Conservation (phyloP, 2,888 invertebrate species). For the Scelioninae gen. 1 region DNA sequence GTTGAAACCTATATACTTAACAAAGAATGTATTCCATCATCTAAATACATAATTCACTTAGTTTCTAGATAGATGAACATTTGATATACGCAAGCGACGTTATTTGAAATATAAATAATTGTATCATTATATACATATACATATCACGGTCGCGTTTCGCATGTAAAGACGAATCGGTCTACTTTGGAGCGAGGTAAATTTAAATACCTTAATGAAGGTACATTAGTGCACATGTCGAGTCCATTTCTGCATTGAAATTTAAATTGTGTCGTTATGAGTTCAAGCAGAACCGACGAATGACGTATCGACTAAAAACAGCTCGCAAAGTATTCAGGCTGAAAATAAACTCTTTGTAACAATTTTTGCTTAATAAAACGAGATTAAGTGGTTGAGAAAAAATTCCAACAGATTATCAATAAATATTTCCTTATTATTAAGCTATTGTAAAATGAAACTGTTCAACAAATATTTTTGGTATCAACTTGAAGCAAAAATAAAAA, state of each 20-base stretch:
- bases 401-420: no score
- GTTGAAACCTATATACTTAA: no score
- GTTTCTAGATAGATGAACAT: conserved; percentile 5
- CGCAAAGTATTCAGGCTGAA: not conserved
- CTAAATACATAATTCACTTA: conserved; percentile 10
- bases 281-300: not conserved
- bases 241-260: conserved; percentile 13
- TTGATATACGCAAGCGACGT: not conserved
- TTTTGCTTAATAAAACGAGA: not conserved
- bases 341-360: not conserved
- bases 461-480: no score
- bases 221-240: conserved; percentile 1
- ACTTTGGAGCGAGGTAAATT: conserved; percentile 12
- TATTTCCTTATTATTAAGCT: no score
- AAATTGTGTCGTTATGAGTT: conserved; percentile 25
- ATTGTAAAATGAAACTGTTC: no score
- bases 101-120: conserved; percentile 1
- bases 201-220: conserved; percentile 20
- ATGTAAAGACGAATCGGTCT: conserved; percentile 2
- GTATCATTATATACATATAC: not conserved
- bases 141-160: not conserved
- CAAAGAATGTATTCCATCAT: no score
- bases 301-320: conserved; percentile 34
- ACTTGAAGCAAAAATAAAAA: no score
- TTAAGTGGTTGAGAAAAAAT: no score